These are phyloP conservation scores for Rafetus swinhoei DNA, from an alignment of 2,113 vertebrate genomes.

Conservation along the genomic window DNA sequence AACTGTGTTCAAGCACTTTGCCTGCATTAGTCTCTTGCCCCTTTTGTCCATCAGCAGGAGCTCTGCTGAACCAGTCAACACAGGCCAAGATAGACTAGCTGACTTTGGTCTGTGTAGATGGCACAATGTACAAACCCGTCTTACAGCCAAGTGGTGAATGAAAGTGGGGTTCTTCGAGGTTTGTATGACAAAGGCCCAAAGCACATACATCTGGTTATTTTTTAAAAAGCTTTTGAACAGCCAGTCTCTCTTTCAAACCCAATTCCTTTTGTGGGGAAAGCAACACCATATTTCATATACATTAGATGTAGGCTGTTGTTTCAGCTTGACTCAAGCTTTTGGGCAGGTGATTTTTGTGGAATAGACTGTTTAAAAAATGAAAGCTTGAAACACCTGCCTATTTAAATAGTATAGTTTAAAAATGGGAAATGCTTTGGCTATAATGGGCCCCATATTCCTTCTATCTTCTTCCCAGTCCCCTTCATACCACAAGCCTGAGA, in stretches of 20 bases:
- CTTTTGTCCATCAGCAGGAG: neutral
- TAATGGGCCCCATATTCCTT: conserved; percentile 18
- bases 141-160: neutral
- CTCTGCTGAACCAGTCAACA: neutral
- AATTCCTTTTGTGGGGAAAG: neutral
- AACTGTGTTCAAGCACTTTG: neutral
- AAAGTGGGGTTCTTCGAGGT: neutral
- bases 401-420: conserved; percentile 24
- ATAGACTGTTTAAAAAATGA: neutral
- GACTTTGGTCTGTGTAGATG: neutral
- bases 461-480: neutral
- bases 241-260: neutral
- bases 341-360: conserved; percentile 24
- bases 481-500: conserved; percentile 7
- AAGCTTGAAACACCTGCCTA: conserved; percentile 23
- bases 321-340: neutral
- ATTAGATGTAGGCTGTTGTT: neutral
- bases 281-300: neutral
- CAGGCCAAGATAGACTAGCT: neutral
- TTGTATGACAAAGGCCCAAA: neutral
- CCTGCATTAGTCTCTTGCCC: neutral
- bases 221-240: neutral
- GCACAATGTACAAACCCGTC: neutral
- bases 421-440: neutral
- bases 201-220: neutral